Conservation (phyloP, 1,140 invertebrate genomes). For the Drosophila pallidifrons region DNA sequence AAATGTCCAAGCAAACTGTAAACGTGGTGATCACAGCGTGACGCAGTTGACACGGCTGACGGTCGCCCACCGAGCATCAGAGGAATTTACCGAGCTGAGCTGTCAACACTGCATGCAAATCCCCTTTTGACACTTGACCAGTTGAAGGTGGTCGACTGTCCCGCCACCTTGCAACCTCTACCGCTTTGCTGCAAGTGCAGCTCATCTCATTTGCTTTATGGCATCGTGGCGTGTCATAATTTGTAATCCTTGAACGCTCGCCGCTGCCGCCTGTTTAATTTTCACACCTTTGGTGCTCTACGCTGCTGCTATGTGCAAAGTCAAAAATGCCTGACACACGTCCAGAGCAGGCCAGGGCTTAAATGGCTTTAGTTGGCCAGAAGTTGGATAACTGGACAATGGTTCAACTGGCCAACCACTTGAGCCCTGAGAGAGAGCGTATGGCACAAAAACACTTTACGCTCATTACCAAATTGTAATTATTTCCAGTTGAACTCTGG, state of each 20-base stretch:
- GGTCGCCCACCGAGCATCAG: not conserved
- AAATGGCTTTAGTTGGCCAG: conserved; percentile 40
- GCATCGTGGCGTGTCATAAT: conserved; percentile 73
- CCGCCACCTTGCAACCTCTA: not conserved
- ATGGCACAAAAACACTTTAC: conserved; percentile 6
- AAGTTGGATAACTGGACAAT: conserved; percentile 15
- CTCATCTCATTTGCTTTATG: conserved; percentile 69
- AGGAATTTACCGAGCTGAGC: conserved; percentile 17
- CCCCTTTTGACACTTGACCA: conserved; percentile 81
- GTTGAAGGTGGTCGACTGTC: conserved; percentile 56
- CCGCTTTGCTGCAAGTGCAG: not conserved
- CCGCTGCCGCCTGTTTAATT: conserved; percentile 76
- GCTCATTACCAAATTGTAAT: conserved; percentile 52
- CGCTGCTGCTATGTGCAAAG: conserved; percentile 12
- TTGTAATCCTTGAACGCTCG: conserved; percentile 78
- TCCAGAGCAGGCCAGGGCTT: conserved; percentile 59
- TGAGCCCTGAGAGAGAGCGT: conserved; percentile 10
- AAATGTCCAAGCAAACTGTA: conserved; percentile 63
- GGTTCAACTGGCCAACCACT: conserved; percentile 14
- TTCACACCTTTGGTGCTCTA: conserved; percentile 76
- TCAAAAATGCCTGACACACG: conserved; percentile 63
- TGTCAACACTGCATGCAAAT: conserved; percentile 67
- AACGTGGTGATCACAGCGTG: conserved; percentile 19
- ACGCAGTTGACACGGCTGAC: conserved; percentile 4
- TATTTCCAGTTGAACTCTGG: conserved; percentile 13